Evolutionary conservation across 2,797 vertebrate genomes (phyloP), one percentile per base, ranked within the genome.

Genomic region (Centroberyx gerrardi): DNA sequence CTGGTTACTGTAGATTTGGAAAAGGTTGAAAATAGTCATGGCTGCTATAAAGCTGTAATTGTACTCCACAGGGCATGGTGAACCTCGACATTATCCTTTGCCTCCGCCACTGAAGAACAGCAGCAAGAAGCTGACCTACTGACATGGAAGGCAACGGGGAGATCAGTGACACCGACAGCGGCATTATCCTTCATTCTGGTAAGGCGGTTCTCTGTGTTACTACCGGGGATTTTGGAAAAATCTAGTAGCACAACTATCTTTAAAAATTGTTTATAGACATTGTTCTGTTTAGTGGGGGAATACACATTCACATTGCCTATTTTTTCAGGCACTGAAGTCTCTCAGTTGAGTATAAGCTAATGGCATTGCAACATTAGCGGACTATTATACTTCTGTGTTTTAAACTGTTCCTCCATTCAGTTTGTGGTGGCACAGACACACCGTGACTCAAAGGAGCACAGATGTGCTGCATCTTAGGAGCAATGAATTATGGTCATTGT

Each of bases 171-270:
- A 95, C 95, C 0, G 96, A 98, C 92, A 97, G 96, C 0, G 97
- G 96, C 48, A 95, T 97, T 90, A 97, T 97, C 86, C 94, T 97
- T 68, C 96, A 97, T 83, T 97, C 96, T 79, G 96, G 97, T 97
- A 93, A 82, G 88, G 44, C 27, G 38, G 48, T 28, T 29, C 53
- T 31, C 1, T 67, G 2, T 48, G 13, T 54, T 51, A 63, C 38
- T 36, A 0, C 14, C 5, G 14, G 3, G 2, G 4, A n/a, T n/a
- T n/a, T 60, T 55, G 28, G 1, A 54, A 31, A 59, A 18, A 33
- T 42, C 1, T 54, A 10, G 3, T 22, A 28, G 18, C 18, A 46
- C n/a, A 62, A 55, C 14, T 22, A 22, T 22, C 22, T 22, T 22
- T 22, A 22, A 22, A 22, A 22, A 1, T 22, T 1, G 1, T 22